Base-by-base conservation (phyloP, 64 coral and sea anemone genomes). In the Actinia tenebrosa region DNA sequence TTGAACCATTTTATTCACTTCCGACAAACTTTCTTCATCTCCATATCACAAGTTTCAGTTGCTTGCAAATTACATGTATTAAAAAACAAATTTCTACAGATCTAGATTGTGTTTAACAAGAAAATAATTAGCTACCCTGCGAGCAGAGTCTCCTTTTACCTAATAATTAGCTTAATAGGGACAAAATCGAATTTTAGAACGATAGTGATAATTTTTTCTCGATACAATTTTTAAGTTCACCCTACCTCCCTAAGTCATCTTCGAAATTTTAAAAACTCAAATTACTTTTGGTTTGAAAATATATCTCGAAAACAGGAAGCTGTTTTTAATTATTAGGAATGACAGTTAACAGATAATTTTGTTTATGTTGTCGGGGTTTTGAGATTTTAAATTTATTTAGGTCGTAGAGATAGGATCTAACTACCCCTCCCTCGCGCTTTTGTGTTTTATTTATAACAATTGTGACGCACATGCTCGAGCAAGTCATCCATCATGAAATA, bases 391-490 rank as follows among this genome's bases (percentile, higher is more conserved):
- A 69, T 1, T 37, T 5, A 22, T 69, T 69, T 69, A 69, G 22
- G 19, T 27, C 2, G 20, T 27, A 5, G 22, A 27, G 77, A 79
- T 79, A 19, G 15, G 37, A 79, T 44, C 37, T 17, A 17, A 19
- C 26, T 13, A 79, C 77, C 77, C 77, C 45, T 47, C 77, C 77
- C 77, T 14, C 10, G 77, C 44, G 77, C 45, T 79, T 43, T 16
- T 43, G 30, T 45, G 3, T 50, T 50, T 4, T 50, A 5, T 50
- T 5, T 50, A 8, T 50, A 4, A 50, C 7, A 50, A 79, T 79
- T 79, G 45, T 79, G 77, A 79, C 77, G 77, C 77, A 79, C 77
- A 79, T 44, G 77, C 77, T 79, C 77, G 45, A 79, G 45, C 50
- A 16, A 7, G 20, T 4, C 45, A 81, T 45, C 69, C 69, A 75